Evolutionary conservation across 53 echinoderm and acorn worm genomes (phyloP).

Genomic region (Temnopleurus reevesii): DNA sequence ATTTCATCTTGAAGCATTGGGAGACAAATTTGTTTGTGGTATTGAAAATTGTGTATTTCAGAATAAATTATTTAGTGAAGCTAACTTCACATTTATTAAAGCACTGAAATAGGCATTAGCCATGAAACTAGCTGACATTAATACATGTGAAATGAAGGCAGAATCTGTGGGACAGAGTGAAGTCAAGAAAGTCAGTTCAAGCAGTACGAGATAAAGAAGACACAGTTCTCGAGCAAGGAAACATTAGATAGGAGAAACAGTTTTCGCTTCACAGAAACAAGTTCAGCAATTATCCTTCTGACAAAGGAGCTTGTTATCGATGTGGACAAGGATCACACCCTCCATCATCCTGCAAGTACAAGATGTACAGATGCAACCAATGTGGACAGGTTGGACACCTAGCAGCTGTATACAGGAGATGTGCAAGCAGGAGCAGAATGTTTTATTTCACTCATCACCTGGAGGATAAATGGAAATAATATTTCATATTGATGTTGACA

Average conservation of each 20-base stretch:
- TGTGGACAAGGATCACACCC: slow-evolving; percentile 14
- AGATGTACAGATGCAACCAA: slow-evolving; percentile 33
- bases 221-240: background rate
- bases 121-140: background rate
- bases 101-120: background rate
- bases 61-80: background rate
- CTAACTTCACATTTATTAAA: background rate
- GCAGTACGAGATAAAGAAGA: background rate
- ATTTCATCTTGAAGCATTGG: no score
- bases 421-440: no score
- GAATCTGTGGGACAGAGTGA: slow-evolving; percentile 13
- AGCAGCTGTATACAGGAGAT: background rate
- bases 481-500: no score
- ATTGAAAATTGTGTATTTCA: no score
- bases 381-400: slow-evolving; percentile 40
- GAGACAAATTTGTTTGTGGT: no score
- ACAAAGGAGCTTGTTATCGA: slow-evolving; percentile 10
- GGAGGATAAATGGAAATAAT: no score
- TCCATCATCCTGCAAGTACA: slow-evolving; percentile 35
- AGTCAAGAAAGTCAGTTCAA: background rate
- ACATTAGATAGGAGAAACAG: no score
- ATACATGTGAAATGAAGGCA: slow-evolving; percentile 27
- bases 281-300: no score
- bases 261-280: background rate
- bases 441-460: no score